Conservation (phyloP, 2,113 vertebrate species). For the Nothocercus nigrocapillus region DNA sequence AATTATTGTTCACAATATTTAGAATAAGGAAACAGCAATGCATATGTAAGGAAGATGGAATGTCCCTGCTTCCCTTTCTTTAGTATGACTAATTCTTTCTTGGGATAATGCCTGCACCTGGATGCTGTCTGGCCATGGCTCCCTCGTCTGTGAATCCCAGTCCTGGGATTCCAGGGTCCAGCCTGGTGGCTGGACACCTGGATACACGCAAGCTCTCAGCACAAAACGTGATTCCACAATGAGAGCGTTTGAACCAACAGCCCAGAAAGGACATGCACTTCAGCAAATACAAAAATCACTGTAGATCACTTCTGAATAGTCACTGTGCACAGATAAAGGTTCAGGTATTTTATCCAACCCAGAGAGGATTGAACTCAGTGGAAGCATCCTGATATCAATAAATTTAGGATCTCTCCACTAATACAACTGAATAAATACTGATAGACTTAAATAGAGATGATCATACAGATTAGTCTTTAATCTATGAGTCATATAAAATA, state of each 20-base stretch:
- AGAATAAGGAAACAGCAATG: not conserved
- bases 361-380: not conserved
- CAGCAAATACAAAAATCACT: not conserved
- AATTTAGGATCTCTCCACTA: not conserved
- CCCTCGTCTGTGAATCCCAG: not conserved
- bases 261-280: not conserved
- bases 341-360: accelerated
- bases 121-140: not conserved
- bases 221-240: not conserved
- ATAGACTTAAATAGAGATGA: not conserved
- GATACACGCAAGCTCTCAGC: accelerated
- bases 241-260: not conserved
- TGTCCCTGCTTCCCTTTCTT: not conserved
- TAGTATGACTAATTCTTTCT: not conserved
- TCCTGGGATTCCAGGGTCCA: not conserved
- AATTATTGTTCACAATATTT: not conserved
- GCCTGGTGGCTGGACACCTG: not conserved
- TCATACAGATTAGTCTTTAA: not conserved
- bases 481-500: not conserved
- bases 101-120: not conserved
- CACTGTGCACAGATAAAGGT: not conserved
- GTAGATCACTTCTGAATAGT: not conserved
- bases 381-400: not conserved
- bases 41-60: not conserved
- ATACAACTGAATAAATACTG: not conserved